A percentile compares a stretch with the other conserved stretches of the same genome.
Conservation (phyloP, 2,113 vertebrate species). For the Strigops habroptila region DNA sequence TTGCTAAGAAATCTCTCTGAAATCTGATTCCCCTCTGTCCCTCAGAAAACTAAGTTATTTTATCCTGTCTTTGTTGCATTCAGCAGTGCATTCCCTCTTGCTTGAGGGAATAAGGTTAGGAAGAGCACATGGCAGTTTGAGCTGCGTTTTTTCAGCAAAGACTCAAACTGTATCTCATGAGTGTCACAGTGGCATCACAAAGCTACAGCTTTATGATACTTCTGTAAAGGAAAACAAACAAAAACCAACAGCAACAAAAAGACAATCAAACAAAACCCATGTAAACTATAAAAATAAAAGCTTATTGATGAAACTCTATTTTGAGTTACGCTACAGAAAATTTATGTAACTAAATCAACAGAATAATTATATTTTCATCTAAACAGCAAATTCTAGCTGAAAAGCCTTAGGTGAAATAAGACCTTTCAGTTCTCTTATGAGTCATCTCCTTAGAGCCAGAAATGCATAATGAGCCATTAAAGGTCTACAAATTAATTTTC, state of each 20-base stretch:
- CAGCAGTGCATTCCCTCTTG: neutral
- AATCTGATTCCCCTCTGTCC: neutral
- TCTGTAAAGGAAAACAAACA: neutral
- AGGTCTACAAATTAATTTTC: neutral
- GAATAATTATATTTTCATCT: neutral
- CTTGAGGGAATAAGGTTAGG: neutral
- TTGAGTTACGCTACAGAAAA: neutral
- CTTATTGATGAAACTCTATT: neutral
- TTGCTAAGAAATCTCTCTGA: neutral
- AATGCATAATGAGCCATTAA: neutral
- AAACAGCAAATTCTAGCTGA: neutral
- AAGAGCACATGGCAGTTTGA: neutral
- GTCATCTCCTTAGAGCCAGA: neutral
- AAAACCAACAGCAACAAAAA: neutral
- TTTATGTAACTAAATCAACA: neutral
- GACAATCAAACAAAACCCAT: neutral
- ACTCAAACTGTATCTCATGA: neutral
- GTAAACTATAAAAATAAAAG: neutral
- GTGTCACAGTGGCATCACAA: neutral
- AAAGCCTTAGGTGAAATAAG: neutral
- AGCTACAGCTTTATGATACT: neutral
- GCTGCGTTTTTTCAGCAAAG: neutral
- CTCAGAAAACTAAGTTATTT: neutral
- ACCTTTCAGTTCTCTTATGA: neutral
- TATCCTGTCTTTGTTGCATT: neutral